Base-by-base conservation (phyloP, 2,888 invertebrate species). In the Ormyrus pomaceus region DNA sequence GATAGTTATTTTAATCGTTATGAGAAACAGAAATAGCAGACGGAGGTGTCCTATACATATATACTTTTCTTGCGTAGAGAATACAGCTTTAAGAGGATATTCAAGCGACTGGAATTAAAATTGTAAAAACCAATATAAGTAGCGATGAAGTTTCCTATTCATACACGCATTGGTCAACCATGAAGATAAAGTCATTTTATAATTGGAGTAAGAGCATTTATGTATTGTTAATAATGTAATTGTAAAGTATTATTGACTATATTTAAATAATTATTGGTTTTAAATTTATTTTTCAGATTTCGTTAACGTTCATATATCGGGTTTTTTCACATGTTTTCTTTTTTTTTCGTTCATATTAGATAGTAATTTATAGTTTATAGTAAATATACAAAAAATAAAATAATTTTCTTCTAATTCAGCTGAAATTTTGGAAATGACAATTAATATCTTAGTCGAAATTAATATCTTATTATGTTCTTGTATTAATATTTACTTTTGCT, bases 151-250 rank as follows among this genome's bases (percentile, higher is more conserved):
- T 79, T 79, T 82, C 71, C 46, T 79, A 80, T 77, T 71, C 65
- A 34, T 71, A 76, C 50, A 77, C 65, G 69, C 55, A 81, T 81
- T 81, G 73, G 77, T 81, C 65, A 71, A 79, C 70, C 62, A 69
- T 76, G 53, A 80, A 74, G 66, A 79, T 77, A 74, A 79, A 72
- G 66, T 70, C 79, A 82, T 82, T 82, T 82, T 82, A 77, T 82
- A 82, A 82, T 82, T 77, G 77, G 75, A 79, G 55, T 80, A 76
- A 82, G 73, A 82, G 80, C 72, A 82, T 82, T 80, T 82, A 82
- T 80, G 73, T 80, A 82, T 80, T 82, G 78, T 80, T 80, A 80
- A 80, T 68, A 45, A 76, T 80, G 76, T 82, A 82, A 80, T 80
- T 82, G 68, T 80, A 80, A 82, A 82, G 78, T 80, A 80, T 78